A percentile compares a stretch with the other conserved stretches of the same genome.
These are phyloP conservation scores for Oncorhynchus kisutch DNA, from an alignment of 2,113 vertebrate species.

Conservation along the genomic window DNA sequence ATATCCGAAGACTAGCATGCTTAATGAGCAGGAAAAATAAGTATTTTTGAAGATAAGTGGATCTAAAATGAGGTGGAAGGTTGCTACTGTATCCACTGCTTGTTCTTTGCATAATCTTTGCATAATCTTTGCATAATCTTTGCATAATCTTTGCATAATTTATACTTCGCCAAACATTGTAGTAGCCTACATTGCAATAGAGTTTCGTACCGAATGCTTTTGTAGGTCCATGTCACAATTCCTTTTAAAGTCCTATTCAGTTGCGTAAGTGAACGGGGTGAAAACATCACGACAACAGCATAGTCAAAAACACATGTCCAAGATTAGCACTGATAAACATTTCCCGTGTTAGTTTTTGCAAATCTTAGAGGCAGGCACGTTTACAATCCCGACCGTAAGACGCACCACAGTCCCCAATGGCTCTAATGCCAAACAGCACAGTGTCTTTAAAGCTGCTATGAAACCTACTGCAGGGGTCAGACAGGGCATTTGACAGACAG, in stretches of 20 bases:
- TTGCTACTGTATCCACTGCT: not conserved
- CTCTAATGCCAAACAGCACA: conserved; percentile 49
- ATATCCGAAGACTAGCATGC: conserved; percentile 27
- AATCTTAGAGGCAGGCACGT: too few relatives aligned
- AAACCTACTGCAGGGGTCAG: conserved; percentile 38
- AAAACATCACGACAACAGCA: not conserved
- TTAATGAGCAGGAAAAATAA: conserved; percentile 52
- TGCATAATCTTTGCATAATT: conserved; percentile 20
- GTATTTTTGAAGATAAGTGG: conserved; percentile 33
- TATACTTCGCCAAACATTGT: not conserved
- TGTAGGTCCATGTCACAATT: too few relatives aligned
- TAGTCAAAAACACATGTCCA: conserved; percentile 13
- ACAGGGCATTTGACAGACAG: conserved; percentile 53
- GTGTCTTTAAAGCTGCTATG: conserved; percentile 30
- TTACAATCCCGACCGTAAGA: too few relatives aligned
- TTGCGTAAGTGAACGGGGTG: not conserved
- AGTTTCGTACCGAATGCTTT: too few relatives aligned
- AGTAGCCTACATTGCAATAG: too few relatives aligned
- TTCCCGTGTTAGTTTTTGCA: conserved; percentile 3
- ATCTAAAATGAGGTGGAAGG: not conserved
- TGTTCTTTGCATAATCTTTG: conserved; percentile 16
- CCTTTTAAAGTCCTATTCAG: too few relatives aligned
- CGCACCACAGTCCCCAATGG: conserved; percentile 6
- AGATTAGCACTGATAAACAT: not conserved
- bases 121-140: conserved; percentile 20